These are phyloP conservation scores for Pandemis corylana DNA, from an alignment of 2,888 invertebrate species.

Conservation along the genomic window DNA sequence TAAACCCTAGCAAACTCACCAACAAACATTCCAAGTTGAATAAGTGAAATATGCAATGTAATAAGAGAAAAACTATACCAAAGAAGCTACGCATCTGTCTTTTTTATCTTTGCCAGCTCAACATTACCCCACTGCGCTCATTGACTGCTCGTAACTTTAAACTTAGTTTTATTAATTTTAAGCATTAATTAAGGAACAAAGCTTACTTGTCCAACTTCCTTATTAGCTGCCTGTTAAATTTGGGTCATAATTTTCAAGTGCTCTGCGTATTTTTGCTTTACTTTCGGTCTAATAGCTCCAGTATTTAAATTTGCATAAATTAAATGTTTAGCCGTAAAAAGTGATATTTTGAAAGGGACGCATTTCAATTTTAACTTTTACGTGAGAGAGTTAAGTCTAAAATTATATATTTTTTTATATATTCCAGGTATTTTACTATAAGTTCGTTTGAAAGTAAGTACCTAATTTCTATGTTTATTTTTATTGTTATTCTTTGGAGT, in stretches of 20 bases:
- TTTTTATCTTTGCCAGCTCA: not conserved
- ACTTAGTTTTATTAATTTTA: slow-evolving; percentile 41
- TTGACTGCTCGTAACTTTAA: slow-evolving; percentile 39
- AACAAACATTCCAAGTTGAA: no score
- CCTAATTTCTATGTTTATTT: no score
- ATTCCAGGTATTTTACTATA: no score
- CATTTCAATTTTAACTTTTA: not conserved
- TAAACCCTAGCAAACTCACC: no score
- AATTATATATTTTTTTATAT: not conserved
- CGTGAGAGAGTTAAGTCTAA: not conserved
- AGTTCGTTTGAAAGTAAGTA: no score
- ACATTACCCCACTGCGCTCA: slow-evolving; percentile 24
- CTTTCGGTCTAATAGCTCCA: slow-evolving; percentile 12
- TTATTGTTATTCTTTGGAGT: no score
- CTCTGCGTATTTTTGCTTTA: slow-evolving; percentile 26
- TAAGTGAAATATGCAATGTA: no score
- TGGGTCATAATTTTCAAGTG: slow-evolving; percentile 29
- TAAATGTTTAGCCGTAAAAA: not conserved
- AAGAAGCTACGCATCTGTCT: not conserved
- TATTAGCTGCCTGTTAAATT: slow-evolving; percentile 38
- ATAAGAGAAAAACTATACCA: not conserved
- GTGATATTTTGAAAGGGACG: not conserved
- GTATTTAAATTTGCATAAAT: not conserved
- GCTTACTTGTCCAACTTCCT: slow-evolving; percentile 38
- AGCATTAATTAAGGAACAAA: slow-evolving; percentile 39